Evolutionary conservation across 2,888 invertebrate genomes (phyloP), one percentile per base, ranked within the genome.

Genomic region (Diploptera punctata): DNA sequence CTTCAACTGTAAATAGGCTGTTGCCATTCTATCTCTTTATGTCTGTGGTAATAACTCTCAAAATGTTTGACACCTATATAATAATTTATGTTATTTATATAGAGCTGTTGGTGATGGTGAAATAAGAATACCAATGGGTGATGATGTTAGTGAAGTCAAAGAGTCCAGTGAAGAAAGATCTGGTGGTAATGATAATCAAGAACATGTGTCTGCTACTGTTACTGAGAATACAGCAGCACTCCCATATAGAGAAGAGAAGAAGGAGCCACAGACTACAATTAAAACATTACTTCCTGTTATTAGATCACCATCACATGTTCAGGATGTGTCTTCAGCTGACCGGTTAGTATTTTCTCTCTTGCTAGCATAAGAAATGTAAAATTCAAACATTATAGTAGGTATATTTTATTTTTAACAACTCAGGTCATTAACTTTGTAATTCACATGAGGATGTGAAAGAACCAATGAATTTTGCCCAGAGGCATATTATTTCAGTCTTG

Each of bases 181-280:
- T 18, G 47, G 5, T 13, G 3, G 16, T 47, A 19, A 3, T 65
- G 65, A 65, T 44, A 44, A 19, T 19, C 7, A 26, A 43, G 65
- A 65, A 26, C n/a, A 29, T 29, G 44, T n/a, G 10, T 61, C 61
- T 1, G 10, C 29, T 13, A 24, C 47, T 26, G 18, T 47, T 3
- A 2, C 29, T 24, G 26, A 43, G 24, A n/a, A n/a, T 44, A 21
- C 26, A 9, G n/a, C 47, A 3, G n/a, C 29, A 44, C 16, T 29
- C 2, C 38, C 29, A 26, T 18, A 29, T 9, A 65, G 18, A n/a
- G 65, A 65, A 44, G 65, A 65, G 47, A 65, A 65, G 18, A 65
- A 65, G 47, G 65, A 65, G 26, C 44, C 29, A 18, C 65, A 65
- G 44, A 68, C 68, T 19, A 68, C 68, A 52, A 68, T 68, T 19